Evolutionary conservation across 2,797 vertebrate genomes (phyloP), one percentile per base, ranked within the genome.

Genomic region (Neoniphon sammara): DNA sequence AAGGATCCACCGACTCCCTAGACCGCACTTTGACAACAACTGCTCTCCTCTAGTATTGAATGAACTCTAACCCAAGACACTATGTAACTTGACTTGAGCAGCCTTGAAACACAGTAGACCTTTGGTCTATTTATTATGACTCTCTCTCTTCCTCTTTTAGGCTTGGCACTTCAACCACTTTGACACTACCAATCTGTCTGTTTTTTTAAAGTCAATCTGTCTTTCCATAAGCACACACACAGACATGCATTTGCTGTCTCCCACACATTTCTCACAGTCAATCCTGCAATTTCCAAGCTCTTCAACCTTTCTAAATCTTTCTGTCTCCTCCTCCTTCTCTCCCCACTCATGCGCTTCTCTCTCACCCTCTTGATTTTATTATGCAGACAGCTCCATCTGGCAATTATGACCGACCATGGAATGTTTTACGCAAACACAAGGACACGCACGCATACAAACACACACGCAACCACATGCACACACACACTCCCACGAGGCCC

Each of bases 331-430:
- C 66, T 49, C 52, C 71, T 4, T 39, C 30, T 62, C 68, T 73
- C 62, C 39, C 44, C 25, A 5, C 25, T 71, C 27, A 5, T 70
- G 66, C 25, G 53, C 70, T 81, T 68, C 55, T 42, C 0, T 2
- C 47, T 78, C 71, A 63, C 73, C 58, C 30, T 80, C 69, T 80
- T 74, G 73, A 78, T 78, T 80, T 78, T 60, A 75, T 82, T 66
- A 80, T 42, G 82, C 49, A 80, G 46, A 71, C 72, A 76, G 65
- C 73, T 69, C 74, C 39, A 77, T 73, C 68, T 75, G 69, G 73
- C 54, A 81, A 77, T 78, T 77, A 85, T 71, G 56, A 76, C 46
- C 18, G 10, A 73, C 56, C 15, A 11, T 52, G 72, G 83, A 90
- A 88, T 86, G 83, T 55, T 46, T 47, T 58, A 60, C 54, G 63